Evolutionary conservation across 2,888 invertebrate genomes (phyloP), one percentile per base, ranked within the genome.

Genomic region (Leucania comma): DNA sequence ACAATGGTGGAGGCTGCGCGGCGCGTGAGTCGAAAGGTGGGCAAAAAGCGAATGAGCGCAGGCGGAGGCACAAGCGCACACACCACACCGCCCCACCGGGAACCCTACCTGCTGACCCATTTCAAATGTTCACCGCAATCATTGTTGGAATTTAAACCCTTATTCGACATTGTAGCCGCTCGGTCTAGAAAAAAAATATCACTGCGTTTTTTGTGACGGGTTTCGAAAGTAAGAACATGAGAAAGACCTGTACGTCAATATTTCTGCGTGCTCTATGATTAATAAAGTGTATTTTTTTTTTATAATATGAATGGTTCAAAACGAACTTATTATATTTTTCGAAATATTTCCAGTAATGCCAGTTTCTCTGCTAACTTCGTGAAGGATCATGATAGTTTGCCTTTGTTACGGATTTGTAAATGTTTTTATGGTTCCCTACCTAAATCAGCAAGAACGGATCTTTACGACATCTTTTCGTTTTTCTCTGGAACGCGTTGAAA

Each of bases 1-100:
- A 93, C 93, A 94, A 94, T 93, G 86, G 91, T 90, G 90, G 91
- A 93, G 90, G 92, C 90, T 94, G 95, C 95, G 95, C 94, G 94
- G 95, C 95, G 95, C 94, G 94, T 90, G 94, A 92, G 93, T 95
- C 93, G 95, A 95, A 95, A 96, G 95, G 95, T 93, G 92, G 92
- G 94, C 95, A 96, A 96, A 96, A 95, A 95, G 93, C 91, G 94
- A 95, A 95, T 95, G 94, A 93, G 91, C 91, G 90, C 89, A 86
- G 88, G 82, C 80, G 89, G 88, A 85, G 88, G 82, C 80, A 89
- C 88, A 57, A 65, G 87, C 89, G 80, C 88, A 81, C 86, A 82
- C 77, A 77, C 77, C 69, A 78, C 82, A 77, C 72, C 84, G 78
- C 77, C 75, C 75, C 72, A 62, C 85, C 82, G 72, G 75, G 75